A percentile compares a stretch with the other conserved stretches of the same genome.
Conservation (phyloP, 2,113 vertebrate species). For the Passer montanus region DNA sequence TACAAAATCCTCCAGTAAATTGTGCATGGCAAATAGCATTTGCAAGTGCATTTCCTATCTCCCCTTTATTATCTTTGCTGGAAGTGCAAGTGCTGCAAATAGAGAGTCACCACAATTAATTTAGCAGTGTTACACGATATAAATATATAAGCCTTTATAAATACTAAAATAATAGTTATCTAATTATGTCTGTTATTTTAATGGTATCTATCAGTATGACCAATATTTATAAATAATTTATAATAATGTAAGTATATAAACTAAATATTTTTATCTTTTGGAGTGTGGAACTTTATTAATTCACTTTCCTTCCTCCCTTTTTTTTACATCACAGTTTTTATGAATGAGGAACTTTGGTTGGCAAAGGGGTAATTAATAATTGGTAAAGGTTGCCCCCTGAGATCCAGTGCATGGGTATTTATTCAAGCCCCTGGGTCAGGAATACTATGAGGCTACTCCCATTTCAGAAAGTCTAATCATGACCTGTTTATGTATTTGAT, state of each 20-base stretch:
- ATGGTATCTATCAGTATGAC: background rate
- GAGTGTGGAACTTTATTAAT: background rate
- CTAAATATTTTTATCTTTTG: background rate
- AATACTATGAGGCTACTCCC: background rate
- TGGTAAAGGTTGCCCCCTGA: background rate
- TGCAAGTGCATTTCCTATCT: background rate
- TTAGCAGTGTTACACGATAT: background rate
- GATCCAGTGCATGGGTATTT: background rate
- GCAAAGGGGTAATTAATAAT: background rate
- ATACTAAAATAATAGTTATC: background rate
- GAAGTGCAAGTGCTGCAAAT: background rate
- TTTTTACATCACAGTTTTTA: background rate
- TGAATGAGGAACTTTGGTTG: background rate
- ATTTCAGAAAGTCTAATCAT: background rate
- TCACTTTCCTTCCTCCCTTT: background rate
- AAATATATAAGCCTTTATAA: background rate
- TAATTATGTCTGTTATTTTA: background rate
- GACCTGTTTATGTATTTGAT: background rate
- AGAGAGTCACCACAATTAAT: background rate
- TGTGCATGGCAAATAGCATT: background rate
- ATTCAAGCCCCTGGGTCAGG: background rate
- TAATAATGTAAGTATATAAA: background rate
- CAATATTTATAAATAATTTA: background rate
- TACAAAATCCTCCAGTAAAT: background rate
- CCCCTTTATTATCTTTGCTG: background rate